Percentiles rank a stretch among this genome's conserved stretches.
Conservation (phyloP, 2,888 invertebrate genomes). For the Abrostola tripartita region DNA sequence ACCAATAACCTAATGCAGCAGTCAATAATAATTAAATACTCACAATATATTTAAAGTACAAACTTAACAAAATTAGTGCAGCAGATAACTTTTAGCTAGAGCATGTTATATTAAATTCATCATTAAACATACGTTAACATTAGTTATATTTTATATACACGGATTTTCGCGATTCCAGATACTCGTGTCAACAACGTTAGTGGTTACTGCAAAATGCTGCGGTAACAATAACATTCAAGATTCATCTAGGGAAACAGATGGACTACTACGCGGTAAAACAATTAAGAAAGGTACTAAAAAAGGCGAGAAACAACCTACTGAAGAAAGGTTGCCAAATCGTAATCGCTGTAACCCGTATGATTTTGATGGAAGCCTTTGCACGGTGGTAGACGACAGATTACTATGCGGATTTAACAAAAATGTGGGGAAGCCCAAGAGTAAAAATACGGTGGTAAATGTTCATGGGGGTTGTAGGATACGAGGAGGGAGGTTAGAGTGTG, state of each 20-base stretch:
- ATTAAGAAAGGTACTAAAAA: too few species aligned
- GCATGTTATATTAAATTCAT: too few species aligned
- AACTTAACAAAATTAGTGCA: too few species aligned
- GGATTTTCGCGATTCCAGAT: slow-evolving; percentile 54
- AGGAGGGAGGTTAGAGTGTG: slow-evolving; percentile 77
- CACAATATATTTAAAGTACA: too few species aligned
- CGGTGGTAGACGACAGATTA: slow-evolving; percentile 70
- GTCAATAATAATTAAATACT: too few species aligned
- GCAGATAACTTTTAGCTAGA: too few species aligned
- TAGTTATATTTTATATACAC: neutral
- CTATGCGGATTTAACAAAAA: slow-evolving; percentile 79
- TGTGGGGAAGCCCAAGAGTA: slow-evolving; percentile 61
- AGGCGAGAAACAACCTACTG: too few species aligned
- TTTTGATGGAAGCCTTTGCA: slow-evolving; percentile 71
- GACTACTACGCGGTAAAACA: neutral
- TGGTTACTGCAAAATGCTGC: slow-evolving; percentile 33
- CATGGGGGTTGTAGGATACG: slow-evolving; percentile 71
- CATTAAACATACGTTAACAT: too few species aligned
- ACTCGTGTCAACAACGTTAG: slow-evolving; percentile 35
- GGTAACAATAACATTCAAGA: neutral
- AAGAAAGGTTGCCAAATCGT: neutral
- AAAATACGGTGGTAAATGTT: slow-evolving; percentile 49
- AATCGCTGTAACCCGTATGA: slow-evolving; percentile 76
- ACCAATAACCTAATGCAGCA: too few species aligned
- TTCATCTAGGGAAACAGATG: neutral